Base-by-base conservation (phyloP, 2,888 invertebrate genomes). In the Sphaerophoria taeniata region DNA sequence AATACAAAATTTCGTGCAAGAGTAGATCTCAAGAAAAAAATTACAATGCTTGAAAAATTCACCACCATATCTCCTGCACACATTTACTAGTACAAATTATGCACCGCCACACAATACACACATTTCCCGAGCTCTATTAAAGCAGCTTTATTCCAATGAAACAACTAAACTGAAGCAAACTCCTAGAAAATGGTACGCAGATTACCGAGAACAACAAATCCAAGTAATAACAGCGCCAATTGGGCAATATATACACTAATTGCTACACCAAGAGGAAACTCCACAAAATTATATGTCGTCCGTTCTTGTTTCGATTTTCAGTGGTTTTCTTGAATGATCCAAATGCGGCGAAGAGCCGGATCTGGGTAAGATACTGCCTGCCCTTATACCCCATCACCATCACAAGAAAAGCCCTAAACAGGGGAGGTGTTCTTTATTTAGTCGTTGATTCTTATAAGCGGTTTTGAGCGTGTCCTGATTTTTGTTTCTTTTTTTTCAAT, bases 201-300 rank as follows among this genome's bases (percentile, higher is more conserved):
- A 51, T 47, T 16, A 51, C 51, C 53, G 36, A 58, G 31, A 65
- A 74, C n/a, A 47, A 55, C 71, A 80, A 80, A 84, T 80, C 75
- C 65, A 14, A 65, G 71, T 75, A 80, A 80, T 84, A 83, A 80
- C 43, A 75, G 55, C 55, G 71, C 71, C 84, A 75, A 84, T 80
- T 84, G 75, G 71, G 71, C 74, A 70, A 84, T 84, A 79, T 79
- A 75, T 75, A 74, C 71, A 80, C 80, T 84, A 84, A 84, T 84
- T 84, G 80, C 80, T 84, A 69, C 53, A 80, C 60, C 36, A 55
- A 75, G 84, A 65, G 74, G 61, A 75, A 79, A 84, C 83, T 79
- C 71, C 14, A 72, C n/a, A 65, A 80, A 78, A 77, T 83, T 77
- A 73, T 78, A 70, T 73, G 67, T 69, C 75, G 69, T 63, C 65